A percentile compares a stretch with the other conserved stretches of the same genome.
These are phyloP conservation scores for Lanius ludovicianus DNA, from an alignment of 2,113 vertebrate genomes.

Conservation along the genomic window DNA sequence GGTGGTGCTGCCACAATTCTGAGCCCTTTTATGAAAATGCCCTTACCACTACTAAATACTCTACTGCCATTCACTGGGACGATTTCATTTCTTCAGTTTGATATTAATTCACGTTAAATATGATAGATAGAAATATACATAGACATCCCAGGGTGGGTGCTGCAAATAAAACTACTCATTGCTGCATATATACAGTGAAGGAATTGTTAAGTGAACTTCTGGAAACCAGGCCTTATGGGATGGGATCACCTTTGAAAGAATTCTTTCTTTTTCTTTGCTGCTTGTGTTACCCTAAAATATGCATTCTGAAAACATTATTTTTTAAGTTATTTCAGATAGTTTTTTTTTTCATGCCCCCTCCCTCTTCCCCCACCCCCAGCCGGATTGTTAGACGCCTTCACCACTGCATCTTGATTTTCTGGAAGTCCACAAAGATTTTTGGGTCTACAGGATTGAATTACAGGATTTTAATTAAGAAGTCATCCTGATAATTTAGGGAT, in stretches of 20 bases:
- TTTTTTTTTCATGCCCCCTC: not conserved
- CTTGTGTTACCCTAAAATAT: not conserved
- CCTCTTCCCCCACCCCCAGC: fast-evolving
- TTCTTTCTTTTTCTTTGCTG: not conserved
- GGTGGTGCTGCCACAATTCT: not conserved
- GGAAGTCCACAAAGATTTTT: not conserved
- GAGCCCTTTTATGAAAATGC: not conserved
- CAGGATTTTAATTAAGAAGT: not conserved
- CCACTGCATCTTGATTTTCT: not conserved
- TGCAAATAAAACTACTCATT: not conserved
- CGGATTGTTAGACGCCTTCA: not conserved
- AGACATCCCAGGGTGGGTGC: not conserved
- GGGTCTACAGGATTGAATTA: not conserved
- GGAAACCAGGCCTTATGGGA: not conserved
- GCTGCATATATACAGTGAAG: not conserved
- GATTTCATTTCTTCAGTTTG: not conserved
- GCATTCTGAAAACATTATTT: not conserved
- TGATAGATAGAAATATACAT: not conserved
- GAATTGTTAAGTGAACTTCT: not conserved
- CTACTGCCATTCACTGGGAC: not conserved
- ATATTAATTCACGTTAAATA: not conserved
- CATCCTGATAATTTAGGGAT: not conserved
- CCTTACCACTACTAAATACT: not conserved
- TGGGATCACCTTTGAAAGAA: not conserved
- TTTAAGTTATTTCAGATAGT: not conserved